Evolutionary conservation across 2,113 vertebrate species (phyloP).

Genomic region (Gambusia affinis): DNA sequence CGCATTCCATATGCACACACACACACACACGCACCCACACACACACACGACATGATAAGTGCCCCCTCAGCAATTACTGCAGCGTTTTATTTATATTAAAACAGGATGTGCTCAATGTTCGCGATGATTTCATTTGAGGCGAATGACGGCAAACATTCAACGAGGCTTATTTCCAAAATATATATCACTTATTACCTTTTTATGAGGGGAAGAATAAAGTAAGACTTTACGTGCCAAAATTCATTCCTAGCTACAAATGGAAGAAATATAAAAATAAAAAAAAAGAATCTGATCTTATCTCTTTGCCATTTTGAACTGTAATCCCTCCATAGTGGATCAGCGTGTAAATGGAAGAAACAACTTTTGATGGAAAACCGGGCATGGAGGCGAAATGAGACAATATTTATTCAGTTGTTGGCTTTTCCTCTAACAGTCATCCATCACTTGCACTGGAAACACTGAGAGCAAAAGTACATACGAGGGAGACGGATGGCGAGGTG

Average conservation of each 20-base stretch:
- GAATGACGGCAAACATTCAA: slow-evolving; percentile 50
- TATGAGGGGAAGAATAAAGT: slow-evolving; percentile 24
- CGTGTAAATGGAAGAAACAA: slow-evolving; percentile 54
- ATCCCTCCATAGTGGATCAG: slow-evolving; percentile 23
- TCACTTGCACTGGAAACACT: slow-evolving; percentile 71
- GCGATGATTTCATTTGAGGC: slow-evolving; percentile 20
- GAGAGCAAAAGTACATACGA: slow-evolving; percentile 49
- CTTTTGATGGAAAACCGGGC: slow-evolving; percentile 65
- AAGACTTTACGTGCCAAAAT: not conserved
- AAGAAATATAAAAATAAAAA: not conserved
- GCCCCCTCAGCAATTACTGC: slow-evolving; percentile 12
- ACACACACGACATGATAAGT: slow-evolving; percentile 11
- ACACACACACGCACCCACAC: too few relatives aligned
- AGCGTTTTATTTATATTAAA: slow-evolving; percentile 36
- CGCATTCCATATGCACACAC: not conserved
- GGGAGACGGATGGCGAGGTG: slow-evolving; percentile 34
- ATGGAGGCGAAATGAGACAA: slow-evolving; percentile 67
- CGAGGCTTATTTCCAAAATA: slow-evolving; percentile 48
- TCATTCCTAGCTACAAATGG: not conserved
- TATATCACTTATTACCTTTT: slow-evolving; percentile 18
- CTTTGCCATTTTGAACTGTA: slow-evolving; percentile 1
- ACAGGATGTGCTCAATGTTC: slow-evolving; percentile 34
- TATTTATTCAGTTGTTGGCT: slow-evolving; percentile 75
- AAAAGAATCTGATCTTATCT: slow-evolving; percentile 2
- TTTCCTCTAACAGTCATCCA: slow-evolving; percentile 69